Evolutionary conservation across 1,140 invertebrate genomes (phyloP), one percentile per base, ranked within the genome.

Genomic region (Drosophila ironensis): DNA sequence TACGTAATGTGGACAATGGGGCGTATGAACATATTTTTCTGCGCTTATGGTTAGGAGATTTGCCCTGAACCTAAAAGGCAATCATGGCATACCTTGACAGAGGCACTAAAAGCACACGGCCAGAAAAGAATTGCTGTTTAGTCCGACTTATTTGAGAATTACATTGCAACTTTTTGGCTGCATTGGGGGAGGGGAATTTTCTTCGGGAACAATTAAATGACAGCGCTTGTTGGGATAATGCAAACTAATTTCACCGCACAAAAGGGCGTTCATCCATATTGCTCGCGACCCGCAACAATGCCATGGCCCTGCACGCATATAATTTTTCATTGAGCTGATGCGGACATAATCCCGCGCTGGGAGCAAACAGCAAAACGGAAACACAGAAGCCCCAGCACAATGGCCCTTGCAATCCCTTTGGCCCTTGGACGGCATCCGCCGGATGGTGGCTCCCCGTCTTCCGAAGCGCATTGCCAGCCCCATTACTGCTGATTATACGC

Each of bases 401-500:
- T 71, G 54, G 53, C 53, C 53, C 41, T 60, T 61, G 24, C 66
- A 52, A 46, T 45, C 27, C 35, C 30, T 12, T 33, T 33, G 19
- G 19, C 20, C 27, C 30, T 28, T 35, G n/a, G n/a, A n/a, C n/a
- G 35, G 35, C 25, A 42, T 38, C 53, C 38, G 44, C 6, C 42
- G 59, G 59, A 40, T 33, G 45, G 25, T 72, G 63, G 66, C 38
- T 54, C 17, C 28, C 20, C 41, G 45, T 74, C 72, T 63, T 38
- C 56, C 66, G 60, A 67, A 74, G 72, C 60, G 72, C 72, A 72
- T 75, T 75, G 74, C 75, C 68, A 72, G 74, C 61, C 69, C 80
- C 80, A 87, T 86, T 86, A 87, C 80, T 86, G 81, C 77, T 86
- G 74, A 86, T 86, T 86, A 86, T 75, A 72, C 74, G 71, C 60